Evolutionary conservation across 2,797 vertebrate genomes (phyloP), one percentile per base, ranked within the genome.

Genomic region (Pseudochirops cupreus): DNA sequence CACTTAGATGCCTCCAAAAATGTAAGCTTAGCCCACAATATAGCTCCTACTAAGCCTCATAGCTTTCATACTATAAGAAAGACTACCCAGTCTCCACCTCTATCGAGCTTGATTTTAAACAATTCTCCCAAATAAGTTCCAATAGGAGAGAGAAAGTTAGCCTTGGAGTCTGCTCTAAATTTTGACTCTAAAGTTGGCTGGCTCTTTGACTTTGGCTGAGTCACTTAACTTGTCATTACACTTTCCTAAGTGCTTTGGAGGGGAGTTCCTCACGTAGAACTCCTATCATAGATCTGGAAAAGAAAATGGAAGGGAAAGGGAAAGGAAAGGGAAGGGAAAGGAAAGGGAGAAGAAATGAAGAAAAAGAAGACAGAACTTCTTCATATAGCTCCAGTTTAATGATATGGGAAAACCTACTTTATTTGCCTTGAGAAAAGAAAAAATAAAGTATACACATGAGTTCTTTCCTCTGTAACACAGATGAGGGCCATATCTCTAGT

Each of bases 291-390:
- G 59, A 67, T 67, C 13, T 33, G 31, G 59, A 33, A 67, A 13
- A n/a, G 59, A 67, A 67, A 67, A 67, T 11, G 58, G 26, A 59
- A 31, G 31, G 16, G 62, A 6, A 5, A n/a, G 12, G 3, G 58
- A 59, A 11, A 3, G 57, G 12, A 7, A 55, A 55, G 24, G 29
- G 2, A 12, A 29, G 28, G 29, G 31, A 33, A 14, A 24, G 18
- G 7, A 7, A 74, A 1, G 2, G 18, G 6, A 1, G 1, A 4
- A n/a, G 16, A 7, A 18, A 18, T 2, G 33, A 18, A n/a, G n/a
- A 1, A 39, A 39, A 39, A 82, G 3, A 26, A 82, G 39, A 46
- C 46, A 82, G 21, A 46, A 21, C 0, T 39, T 5, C 2, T 82
- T 82, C 39, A 46, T 82, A 46, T 82, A 82, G 6, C 74, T 46